Evolutionary conservation across 92 coral and sea anemone genomes (phyloP), one percentile per base, ranked within the genome.

Genomic region (Porites rus): DNA sequence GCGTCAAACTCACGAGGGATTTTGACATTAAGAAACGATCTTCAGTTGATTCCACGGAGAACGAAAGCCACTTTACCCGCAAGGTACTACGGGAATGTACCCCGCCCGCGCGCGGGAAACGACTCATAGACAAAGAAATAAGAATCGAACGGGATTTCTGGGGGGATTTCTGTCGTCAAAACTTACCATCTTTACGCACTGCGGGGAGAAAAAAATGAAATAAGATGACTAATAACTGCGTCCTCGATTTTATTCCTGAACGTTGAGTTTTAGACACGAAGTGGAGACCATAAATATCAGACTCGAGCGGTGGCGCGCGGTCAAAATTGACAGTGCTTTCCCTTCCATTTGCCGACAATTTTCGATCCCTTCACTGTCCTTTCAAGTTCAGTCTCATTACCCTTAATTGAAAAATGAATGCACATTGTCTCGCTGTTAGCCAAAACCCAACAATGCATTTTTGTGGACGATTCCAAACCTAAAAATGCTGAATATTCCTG

Each of bases 61-160:
- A 19, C 14, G 51, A 25, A 50, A 43, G 21, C 46, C 52, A 60
- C 63, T 22, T 7, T 31, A 43, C 81, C 51, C 84, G 84, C 74
- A 66, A 65, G 74, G 84, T 50, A 18, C 13, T 52, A 51, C 50
- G 84, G 84, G 84, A 66, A 13, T 4, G 21, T 0, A 65, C 10
- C 7, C 7, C 38, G 51, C 84, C 74, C 84, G 84, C 65, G 84
- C 84, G 84, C 84, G 84, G 74, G 84, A 79, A 79, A 79, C n/a
- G 16, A 56, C 17, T 22, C 6, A 7, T 10, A 4, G 1, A 53
- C 56, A 14, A 19, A 77, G 16, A 10, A 25, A 28, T 8, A 28
- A 1, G 51, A 68, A 28, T 13, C 12, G 14, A 10, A 8, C 61
- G 61, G 16, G 46, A 4, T 38, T 56, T 56, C 16, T 56, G 17